These are phyloP conservation scores for Xylocopa sonorina DNA, from an alignment of 1,140 invertebrate species.

Conservation along the genomic window DNA sequence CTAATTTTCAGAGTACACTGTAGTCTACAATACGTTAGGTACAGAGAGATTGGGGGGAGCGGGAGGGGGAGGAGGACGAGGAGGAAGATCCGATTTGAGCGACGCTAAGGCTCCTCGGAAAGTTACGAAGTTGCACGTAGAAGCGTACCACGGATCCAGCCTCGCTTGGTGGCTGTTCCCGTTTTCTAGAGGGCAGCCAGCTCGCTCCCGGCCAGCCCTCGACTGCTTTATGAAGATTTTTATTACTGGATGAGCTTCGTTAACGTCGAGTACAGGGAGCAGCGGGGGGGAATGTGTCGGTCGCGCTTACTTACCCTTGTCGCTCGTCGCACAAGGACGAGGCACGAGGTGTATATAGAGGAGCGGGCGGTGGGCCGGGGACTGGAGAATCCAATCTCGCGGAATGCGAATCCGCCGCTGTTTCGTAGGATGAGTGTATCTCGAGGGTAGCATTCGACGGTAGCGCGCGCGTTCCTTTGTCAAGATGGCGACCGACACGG, in stretches of 20 bases:
- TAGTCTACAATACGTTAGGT: no score
- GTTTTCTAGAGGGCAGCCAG: conserved; percentile 21
- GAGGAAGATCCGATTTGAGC: conserved; percentile 65
- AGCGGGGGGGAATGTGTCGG: conserved; percentile 35
- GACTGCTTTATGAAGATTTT: conserved; percentile 47
- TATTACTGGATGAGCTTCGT: conserved; percentile 53
- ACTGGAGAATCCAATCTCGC: conserved; percentile 51
- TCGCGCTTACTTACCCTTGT: conserved; percentile 25
- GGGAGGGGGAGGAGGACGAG: no score
- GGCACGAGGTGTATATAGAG: conserved; percentile 56
- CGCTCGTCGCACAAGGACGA: conserved; percentile 40
- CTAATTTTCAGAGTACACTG: conserved; percentile 71
- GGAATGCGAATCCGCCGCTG: conserved; percentile 20
- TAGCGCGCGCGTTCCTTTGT: conserved; percentile 29
- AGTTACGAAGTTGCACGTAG: conserved; percentile 55
- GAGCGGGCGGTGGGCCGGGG: no score
- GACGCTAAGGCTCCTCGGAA: conserved; percentile 32
- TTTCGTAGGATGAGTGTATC: conserved; percentile 39
- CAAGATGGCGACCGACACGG: conserved; percentile 31
- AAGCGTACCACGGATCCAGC: background rate
- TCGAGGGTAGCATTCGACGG: conserved; percentile 13
- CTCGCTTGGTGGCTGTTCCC: conserved; percentile 22
- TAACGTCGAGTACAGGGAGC: conserved; percentile 41
- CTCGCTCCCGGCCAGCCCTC: conserved; percentile 8
- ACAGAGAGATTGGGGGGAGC: no score